Evolutionary conservation across 2,113 vertebrate species (phyloP).

Genomic region (Myotis davidii): DNA sequence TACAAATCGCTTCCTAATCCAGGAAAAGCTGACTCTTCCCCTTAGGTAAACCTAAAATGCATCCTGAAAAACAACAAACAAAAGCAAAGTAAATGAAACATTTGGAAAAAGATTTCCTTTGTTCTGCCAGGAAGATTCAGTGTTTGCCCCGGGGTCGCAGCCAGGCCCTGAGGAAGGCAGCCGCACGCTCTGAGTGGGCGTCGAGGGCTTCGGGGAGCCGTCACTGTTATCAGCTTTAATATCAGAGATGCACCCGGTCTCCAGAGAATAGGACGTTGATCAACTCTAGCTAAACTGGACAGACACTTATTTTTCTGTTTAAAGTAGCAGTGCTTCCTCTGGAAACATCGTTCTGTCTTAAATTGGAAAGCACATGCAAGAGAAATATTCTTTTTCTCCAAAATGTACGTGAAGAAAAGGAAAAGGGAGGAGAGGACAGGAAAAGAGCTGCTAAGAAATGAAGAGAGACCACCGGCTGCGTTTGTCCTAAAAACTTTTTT

Average conservation of each 20-base stretch:
- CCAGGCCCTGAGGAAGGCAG: not conserved
- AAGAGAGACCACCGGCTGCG: not conserved
- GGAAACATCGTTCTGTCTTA: slow-evolving; percentile 13
- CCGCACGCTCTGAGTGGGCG: not conserved
- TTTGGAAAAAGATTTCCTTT: slow-evolving; percentile 58
- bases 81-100: slow-evolving; percentile 63
- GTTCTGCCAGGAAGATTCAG: slow-evolving; percentile 43
- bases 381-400: not conserved
- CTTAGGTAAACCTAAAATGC: slow-evolving; percentile 54
- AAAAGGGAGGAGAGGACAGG: rapidly evolving
- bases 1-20: slow-evolving; percentile 62
- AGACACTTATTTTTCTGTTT: not conserved
- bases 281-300: not conserved
- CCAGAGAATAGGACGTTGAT: not conserved
- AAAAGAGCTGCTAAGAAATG: not conserved
- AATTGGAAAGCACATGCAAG: slow-evolving; percentile 19
- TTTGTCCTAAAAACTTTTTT: not conserved
- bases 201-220: not conserved
- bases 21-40: slow-evolving; percentile 72
- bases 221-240: not conserved
- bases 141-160: not conserved
- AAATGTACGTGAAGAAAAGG: not conserved
- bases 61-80: not conserved
- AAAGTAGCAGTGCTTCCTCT: slow-evolving; percentile 21
- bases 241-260: not conserved